Evolutionary conservation across 1,140 invertebrate species (phyloP), one percentile per base, ranked within the genome.

Genomic region (Nephila pilipes): DNA sequence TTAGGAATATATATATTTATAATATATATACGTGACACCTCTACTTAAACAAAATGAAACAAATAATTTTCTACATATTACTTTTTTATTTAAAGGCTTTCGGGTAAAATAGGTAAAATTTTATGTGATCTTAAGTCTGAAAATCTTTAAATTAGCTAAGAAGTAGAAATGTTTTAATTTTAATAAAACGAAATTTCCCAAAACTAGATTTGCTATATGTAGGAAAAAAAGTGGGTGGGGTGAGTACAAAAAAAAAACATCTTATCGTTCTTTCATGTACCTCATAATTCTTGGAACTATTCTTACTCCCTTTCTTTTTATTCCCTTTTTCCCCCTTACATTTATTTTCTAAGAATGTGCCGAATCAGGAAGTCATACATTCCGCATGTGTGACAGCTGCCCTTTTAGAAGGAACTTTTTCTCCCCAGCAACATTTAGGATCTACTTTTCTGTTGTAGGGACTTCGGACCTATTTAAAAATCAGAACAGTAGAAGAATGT

Each of bases 261-360:
- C 22, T 63, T 63, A 63, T 63, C 60, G 60, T 63, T 63, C 60
- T 8, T 63, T 22, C 60, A 25, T 63, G 22, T n/a, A n/a, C 6
- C 10, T 63, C 60, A 22, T 63, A 20, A 63, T 63, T 63, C n/a
- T 22, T n/a, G 20, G 60, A 63, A 63, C 60, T 63, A 63, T n/a
- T 63, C n/a, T 63, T n/a, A 60, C 3, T 63, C 4, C 22, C 5
- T 63, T 63, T 63, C 20, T 5, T n/a, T 22, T 60, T 22, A 22
- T 6, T 22, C 2, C 22, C 22, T 22, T 63, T 63, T 63, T n/a
- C 8, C 10, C n/a, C 6, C 60, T 63, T 46, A 10, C 60, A 14
- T 22, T 63, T n/a, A 63, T n/a, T 63, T 63, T 63, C 60, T 63
- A 63, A 63, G 60, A 63, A 63, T 63, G 60, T n/a, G 60, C 60